Percentiles rank a stretch among this genome's conserved stretches.
These are phyloP conservation scores for Podiceps cristatus DNA, from an alignment of 2,113 vertebrate species.

Conservation along the genomic window DNA sequence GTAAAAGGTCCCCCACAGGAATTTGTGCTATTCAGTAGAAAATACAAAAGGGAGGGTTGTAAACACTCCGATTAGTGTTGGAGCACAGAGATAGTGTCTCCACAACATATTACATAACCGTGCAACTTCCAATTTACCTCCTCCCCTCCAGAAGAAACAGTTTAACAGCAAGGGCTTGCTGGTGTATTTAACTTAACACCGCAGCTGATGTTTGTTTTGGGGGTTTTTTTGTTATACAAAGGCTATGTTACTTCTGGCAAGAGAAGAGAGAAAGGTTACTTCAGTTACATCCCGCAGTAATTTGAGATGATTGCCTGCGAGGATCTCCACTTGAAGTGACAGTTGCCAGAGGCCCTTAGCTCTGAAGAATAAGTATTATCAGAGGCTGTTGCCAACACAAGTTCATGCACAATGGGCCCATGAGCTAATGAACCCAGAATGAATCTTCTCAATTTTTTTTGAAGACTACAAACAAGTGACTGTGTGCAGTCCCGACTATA, in stretches of 20 bases:
- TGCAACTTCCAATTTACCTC: background rate
- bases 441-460: background rate
- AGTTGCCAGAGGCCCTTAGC: background rate
- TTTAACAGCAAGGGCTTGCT: background rate
- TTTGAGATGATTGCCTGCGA: background rate
- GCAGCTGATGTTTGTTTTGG: background rate
- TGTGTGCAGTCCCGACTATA: background rate
- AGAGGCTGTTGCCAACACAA: background rate
- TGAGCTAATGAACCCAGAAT: conserved; percentile 11
- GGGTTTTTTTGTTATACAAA: background rate
- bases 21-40: conserved; percentile 45
- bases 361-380: background rate
- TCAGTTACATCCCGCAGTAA: background rate
- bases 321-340: background rate
- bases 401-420: background rate
- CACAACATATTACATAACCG: background rate
- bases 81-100: conserved; percentile 28
- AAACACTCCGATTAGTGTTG: conserved; percentile 41
- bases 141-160: background rate
- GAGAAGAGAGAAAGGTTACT: background rate
- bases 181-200: background rate
- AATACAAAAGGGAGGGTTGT: conserved; percentile 39
- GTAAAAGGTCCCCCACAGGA: conserved; percentile 27
- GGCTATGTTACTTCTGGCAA: background rate
- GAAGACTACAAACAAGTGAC: background rate